phyloP scores from a whole-genome alignment of 2,113 vertebrate genomes.

The Circaetus cinerascens region DNA sequence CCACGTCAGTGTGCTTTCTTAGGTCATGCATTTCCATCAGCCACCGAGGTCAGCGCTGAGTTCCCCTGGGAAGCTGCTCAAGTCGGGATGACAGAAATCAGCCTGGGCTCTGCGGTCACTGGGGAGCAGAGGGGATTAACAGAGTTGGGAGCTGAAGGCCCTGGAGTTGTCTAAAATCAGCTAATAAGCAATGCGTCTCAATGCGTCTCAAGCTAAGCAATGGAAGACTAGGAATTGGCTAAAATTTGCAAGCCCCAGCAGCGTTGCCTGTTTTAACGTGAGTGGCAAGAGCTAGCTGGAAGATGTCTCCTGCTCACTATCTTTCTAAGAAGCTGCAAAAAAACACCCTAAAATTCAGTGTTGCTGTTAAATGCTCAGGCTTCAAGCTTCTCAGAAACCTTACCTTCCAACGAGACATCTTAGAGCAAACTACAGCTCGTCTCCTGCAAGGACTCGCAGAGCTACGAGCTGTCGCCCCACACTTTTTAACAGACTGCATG shows the following conservation, averaged over 20 bases:
- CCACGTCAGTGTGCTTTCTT: neutral
- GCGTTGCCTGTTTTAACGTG: neutral
- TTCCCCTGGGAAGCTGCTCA: neutral
- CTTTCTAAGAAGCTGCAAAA: neutral
- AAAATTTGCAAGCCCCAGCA: neutral
- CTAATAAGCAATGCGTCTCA: neutral
- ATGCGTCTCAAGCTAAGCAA: neutral
- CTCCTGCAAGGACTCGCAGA: neutral
- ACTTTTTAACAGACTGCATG: rapidly evolving
- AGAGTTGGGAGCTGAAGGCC: neutral
- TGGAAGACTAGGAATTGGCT: neutral
- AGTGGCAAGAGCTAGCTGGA: neutral
- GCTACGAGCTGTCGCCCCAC: neutral
- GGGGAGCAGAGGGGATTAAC: neutral
- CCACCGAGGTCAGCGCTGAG: neutral
- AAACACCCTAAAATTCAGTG: neutral
- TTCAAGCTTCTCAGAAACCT: neutral
- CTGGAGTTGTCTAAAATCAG: neutral
- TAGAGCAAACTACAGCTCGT: neutral
- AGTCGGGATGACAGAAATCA: neutral
- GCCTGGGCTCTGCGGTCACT: neutral
- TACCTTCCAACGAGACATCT: neutral
- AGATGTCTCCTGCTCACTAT: neutral
- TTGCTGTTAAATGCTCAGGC: neutral
- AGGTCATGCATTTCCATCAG: neutral